phyloP scores from a whole-genome alignment of 1,140 invertebrate genomes.

The Drosophila lowei region DNA sequence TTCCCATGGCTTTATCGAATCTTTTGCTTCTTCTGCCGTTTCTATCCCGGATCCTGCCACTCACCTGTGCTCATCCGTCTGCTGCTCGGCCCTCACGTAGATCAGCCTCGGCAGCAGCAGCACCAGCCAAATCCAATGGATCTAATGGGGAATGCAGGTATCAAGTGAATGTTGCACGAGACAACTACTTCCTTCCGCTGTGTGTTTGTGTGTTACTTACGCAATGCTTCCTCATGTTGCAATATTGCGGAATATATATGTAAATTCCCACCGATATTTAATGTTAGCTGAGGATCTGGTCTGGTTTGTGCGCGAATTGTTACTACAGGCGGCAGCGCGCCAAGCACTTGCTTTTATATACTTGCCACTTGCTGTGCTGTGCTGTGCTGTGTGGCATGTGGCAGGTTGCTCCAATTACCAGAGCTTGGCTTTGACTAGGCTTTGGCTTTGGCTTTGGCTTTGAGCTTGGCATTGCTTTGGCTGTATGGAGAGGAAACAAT shows the following conservation, averaged over 20 bases:
- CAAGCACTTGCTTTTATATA: slow-evolving; percentile 77
- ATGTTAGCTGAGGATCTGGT: slow-evolving; percentile 23
- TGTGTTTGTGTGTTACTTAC: slow-evolving; percentile 62
- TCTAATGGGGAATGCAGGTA: slow-evolving; percentile 36
- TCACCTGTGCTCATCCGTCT: slow-evolving; percentile 65
- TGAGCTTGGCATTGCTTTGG: slow-evolving; percentile 70
- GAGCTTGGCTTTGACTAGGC: slow-evolving; percentile 65
- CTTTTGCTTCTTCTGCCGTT: no score
- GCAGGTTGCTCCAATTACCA: slow-evolving; percentile 65
- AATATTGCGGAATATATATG: neutral
- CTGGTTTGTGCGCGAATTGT: slow-evolving; percentile 30
- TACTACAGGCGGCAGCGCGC: slow-evolving; percentile 72
- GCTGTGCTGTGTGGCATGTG: slow-evolving; percentile 1
- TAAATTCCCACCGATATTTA: slow-evolving; percentile 44
- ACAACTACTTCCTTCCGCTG: slow-evolving; percentile 18
- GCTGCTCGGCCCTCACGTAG: slow-evolving; percentile 42
- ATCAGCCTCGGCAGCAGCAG: slow-evolving; percentile 35
- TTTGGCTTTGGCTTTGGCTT: slow-evolving; percentile 52
- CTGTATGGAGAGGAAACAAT: slow-evolving; percentile 45
- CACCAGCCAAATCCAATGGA: slow-evolving; percentile 56
- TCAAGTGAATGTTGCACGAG: slow-evolving; percentile 24
- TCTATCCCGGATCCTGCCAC: slow-evolving; percentile 2
- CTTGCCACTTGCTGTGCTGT: slow-evolving; percentile 18
- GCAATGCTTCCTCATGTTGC: slow-evolving; percentile 71
- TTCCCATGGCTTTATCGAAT: no score